A percentile compares a stretch with the other conserved stretches of the same genome.
These are phyloP conservation scores for Thunnus maccoyii DNA, from an alignment of 2,113 vertebrate species.

Conservation along the genomic window DNA sequence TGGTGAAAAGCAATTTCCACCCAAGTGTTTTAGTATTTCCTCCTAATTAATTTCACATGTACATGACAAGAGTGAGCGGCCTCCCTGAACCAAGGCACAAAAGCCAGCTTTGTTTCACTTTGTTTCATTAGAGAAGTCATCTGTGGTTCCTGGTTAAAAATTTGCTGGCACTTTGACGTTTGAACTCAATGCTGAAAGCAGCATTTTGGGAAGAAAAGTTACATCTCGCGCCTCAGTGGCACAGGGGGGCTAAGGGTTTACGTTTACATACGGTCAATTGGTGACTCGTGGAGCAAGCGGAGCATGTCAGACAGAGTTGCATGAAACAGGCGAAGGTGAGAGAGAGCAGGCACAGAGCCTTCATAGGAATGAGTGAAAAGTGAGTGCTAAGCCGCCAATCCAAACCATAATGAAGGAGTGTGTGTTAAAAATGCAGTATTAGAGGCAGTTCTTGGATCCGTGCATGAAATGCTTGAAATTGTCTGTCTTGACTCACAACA, in stretches of 20 bases:
- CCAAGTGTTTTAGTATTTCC: constrained; percentile 90
- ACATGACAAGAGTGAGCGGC: constrained; percentile 85
- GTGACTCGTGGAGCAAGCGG: constrained; percentile 45
- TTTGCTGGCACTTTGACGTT: constrained; percentile 53
- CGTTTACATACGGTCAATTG: constrained; percentile 51
- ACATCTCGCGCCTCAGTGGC: constrained; percentile 59
- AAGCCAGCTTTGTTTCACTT: constrained; percentile 85
- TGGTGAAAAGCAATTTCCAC: constrained; percentile 89
- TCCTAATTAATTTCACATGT: constrained; percentile 91
- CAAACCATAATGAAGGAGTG: constrained; percentile 63
- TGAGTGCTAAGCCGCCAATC: constrained; percentile 54
- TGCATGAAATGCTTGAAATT: constrained; percentile 41
- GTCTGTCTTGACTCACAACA: constrained; percentile 18
- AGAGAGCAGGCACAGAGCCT: constrained; percentile 39
- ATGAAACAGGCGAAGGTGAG: constrained; percentile 44
- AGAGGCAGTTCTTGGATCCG: constrained; percentile 50
- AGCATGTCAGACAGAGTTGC: constrained; percentile 42
- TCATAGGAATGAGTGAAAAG: constrained; percentile 57
- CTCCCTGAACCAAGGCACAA: constrained; percentile 85
- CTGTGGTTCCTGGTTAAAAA: constrained; percentile 78
- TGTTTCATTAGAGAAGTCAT: constrained; percentile 68
- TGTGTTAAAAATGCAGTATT: constrained; percentile 54
- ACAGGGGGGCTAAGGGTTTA: constrained; percentile 51
- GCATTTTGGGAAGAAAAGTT: constrained; percentile 65
- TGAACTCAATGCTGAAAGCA: constrained; percentile 69